Base-by-base conservation (phyloP, 2,113 vertebrate species). In the Pteropus alecto region DNA sequence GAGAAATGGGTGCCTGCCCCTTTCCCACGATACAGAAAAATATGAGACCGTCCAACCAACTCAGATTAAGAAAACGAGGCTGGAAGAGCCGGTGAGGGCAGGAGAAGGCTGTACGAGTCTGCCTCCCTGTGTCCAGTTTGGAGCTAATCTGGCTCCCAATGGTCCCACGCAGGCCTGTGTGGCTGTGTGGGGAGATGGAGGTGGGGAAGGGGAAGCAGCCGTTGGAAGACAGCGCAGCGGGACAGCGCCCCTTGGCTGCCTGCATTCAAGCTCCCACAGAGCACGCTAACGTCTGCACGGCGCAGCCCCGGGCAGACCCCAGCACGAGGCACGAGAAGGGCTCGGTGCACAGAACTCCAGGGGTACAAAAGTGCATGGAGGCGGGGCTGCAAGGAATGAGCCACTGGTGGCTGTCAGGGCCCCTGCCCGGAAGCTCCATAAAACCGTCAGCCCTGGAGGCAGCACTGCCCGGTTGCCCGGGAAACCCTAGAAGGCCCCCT, bases 111-210 rank as follows among this genome's bases (percentile, higher is more conserved):
- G 21, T 15, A 13, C 28, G 7, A 18, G 41, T 9, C 6, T 14
- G 38, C 14, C 7, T 33, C 18, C 9, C 30, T 11, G 48, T 6
- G 56, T 33, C 21, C 21, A 46, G 7, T 18, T 28, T 1, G 46
- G 41, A 58, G 33, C 63, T 74, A 7, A n/a, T 13, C 8, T 0
- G 38, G 28, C 63, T 46, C 9, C 56, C 60, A 6, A 3, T 0
- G 16, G 15, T 3, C 10, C 16, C 33, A 6, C n/a, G 3, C 3
- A 26, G 38, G 51, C 38, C 28, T 46, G 1, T 16, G 51, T 2
- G 35, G 76, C 35, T 1, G 14, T 16, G 7, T 0, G 6, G 3
- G 33, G 10, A 5, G 16, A 28, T 0, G 33, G 28, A 38, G 14
- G 71, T 51, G 51, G 51, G 51, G 51, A 51, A 51, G 51, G 51